Percentiles rank a stretch among this genome's conserved stretches.
Evolutionary conservation across 2,888 invertebrate genomes (phyloP).

Genomic region (Caradrina clavipalpis): DNA sequence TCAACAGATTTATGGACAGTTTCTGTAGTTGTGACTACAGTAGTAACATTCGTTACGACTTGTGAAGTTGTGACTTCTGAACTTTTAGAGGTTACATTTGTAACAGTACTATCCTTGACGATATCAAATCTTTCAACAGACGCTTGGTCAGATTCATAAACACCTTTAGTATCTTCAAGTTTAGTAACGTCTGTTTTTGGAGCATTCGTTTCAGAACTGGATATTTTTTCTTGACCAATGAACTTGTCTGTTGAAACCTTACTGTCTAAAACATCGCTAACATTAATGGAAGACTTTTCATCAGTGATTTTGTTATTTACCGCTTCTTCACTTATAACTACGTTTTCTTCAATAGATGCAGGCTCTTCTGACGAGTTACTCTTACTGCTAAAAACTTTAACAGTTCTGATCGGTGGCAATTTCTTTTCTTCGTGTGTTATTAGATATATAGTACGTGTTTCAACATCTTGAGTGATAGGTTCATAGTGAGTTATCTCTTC

Average conservation of each 20-base stretch:
- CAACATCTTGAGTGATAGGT: slow-evolving; percentile 75
- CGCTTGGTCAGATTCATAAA: neutral
- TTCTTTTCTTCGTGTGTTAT: slow-evolving; percentile 94
- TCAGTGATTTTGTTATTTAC: slow-evolving; percentile 73
- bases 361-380: slow-evolving; percentile 89
- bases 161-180: slow-evolving; percentile 2
- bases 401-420: slow-evolving; percentile 91
- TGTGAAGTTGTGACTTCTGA: slow-evolving; percentile 13
- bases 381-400: slow-evolving; percentile 91
- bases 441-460: slow-evolving; percentile 91
- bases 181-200: slow-evolving; percentile 1
- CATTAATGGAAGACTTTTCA: slow-evolving; percentile 73
- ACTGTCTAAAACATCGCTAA: slow-evolving; percentile 57
- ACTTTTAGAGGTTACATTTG: slow-evolving; percentile 11
- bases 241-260: slow-evolving; percentile 39
- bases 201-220: slow-evolving; percentile 13
- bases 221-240: slow-evolving; percentile 29
- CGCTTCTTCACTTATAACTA: slow-evolving; percentile 58
- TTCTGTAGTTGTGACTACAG: slow-evolving; percentile 5
- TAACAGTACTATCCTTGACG: slow-evolving; percentile 2
- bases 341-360: slow-evolving; percentile 61
- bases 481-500: slow-evolving; percentile 79
- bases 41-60: slow-evolving; percentile 21
- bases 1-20: slow-evolving; percentile 18
- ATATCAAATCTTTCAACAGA: neutral